Percentiles rank a stretch among this genome's conserved stretches.
Conservation (phyloP, 2,797 vertebrate species). For the Anguilla pacifica region DNA sequence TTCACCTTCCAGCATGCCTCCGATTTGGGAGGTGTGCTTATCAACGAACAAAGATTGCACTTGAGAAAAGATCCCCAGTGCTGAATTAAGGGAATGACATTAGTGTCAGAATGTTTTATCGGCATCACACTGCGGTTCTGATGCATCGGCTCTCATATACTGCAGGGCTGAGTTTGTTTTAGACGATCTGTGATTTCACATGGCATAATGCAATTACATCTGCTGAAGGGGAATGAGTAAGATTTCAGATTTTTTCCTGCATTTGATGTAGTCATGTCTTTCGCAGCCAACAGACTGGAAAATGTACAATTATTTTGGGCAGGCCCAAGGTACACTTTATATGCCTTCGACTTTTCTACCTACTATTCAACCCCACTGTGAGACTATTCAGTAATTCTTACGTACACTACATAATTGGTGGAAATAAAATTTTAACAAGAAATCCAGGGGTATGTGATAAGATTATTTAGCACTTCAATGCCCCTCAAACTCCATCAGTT, state of each 20-base stretch:
- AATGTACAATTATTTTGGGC: conserved; percentile 11
- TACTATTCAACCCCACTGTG: background rate
- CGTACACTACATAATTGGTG: background rate
- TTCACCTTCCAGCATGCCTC: background rate
- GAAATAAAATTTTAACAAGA: background rate
- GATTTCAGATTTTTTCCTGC: conserved; percentile 3
- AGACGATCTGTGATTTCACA: conserved; percentile 24
- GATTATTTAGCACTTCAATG: background rate
- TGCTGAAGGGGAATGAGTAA: conserved; percentile 6
- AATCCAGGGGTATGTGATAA: background rate
- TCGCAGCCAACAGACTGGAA: conserved; percentile 24
- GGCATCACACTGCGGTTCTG: background rate
- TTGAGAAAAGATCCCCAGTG: background rate
- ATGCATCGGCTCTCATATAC: conserved; percentile 5
- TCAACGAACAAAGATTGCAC: background rate
- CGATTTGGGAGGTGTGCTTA: background rate
- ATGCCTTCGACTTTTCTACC: conserved; percentile 7
- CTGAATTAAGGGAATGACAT: background rate
- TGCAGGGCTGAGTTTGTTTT: background rate
- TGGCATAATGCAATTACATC: conserved; percentile 30
- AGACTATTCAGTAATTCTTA: background rate
- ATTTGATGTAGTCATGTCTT: conserved; percentile 16
- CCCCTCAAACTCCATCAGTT: background rate
- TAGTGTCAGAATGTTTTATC: conserved; percentile 13
- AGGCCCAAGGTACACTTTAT: conserved; percentile 7